phyloP scores from a whole-genome alignment of 2,113 vertebrate genomes.

The Vulpes ferrilata region DNA sequence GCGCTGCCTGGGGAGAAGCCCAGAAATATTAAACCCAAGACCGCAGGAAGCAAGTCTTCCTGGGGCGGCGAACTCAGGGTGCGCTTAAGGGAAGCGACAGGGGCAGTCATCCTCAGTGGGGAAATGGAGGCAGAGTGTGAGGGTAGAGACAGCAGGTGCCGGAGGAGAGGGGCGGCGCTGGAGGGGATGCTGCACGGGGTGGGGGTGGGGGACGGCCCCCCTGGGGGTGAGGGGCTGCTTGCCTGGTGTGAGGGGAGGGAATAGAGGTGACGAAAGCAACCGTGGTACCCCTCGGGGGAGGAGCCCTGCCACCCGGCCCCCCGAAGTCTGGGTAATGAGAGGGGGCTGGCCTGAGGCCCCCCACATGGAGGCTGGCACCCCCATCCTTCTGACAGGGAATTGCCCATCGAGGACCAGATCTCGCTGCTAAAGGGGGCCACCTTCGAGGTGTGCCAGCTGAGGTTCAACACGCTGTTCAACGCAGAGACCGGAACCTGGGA shows the following conservation, averaged over 20 bases:
- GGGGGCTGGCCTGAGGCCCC: neutral
- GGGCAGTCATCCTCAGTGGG: neutral
- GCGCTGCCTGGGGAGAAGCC: neutral
- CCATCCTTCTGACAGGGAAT: conserved; percentile 69
- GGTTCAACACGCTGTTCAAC: conserved; percentile 87
- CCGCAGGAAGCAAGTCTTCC: neutral
- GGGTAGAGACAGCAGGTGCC: no score
- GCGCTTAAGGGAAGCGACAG: neutral
- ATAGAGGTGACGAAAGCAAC: neutral
- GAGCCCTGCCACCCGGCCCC: neutral
- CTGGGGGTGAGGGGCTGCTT: neutral
- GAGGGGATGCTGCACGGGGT: neutral
- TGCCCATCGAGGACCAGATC: conserved; percentile 88
- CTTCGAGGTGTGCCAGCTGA: conserved; percentile 85
- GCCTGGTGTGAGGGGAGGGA: neutral
- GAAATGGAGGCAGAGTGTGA: neutral
- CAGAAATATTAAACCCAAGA: neutral
- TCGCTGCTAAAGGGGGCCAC: conserved; percentile 87
- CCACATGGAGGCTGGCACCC: neutral
- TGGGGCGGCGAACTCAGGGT: neutral
- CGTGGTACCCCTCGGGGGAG: neutral
- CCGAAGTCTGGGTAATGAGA: neutral
- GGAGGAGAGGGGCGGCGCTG: neutral
- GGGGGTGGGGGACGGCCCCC: no score
- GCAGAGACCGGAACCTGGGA: conserved; percentile 83